phyloP scores from a whole-genome alignment of 2,888 invertebrate genomes.

The Paralinhomoeus sp. region DNA sequence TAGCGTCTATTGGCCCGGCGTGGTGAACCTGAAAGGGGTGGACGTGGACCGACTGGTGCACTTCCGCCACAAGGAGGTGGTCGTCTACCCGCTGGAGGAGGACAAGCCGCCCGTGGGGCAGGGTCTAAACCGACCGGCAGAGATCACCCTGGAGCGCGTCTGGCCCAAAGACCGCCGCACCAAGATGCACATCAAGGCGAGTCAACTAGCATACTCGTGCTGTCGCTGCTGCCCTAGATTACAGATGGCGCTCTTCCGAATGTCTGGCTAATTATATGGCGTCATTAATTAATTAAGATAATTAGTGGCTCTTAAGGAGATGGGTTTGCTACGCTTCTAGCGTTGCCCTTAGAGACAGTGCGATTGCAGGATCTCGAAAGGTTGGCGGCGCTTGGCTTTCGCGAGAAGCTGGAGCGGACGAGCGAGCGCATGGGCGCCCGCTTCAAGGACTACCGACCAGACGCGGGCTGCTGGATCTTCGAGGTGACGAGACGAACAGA shows the following conservation, averaged over 20 bases:
- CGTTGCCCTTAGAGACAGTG: not conserved
- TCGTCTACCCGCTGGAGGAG: constrained; percentile 70
- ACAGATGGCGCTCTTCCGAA: too few species aligned
- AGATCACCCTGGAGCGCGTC: constrained; percentile 65
- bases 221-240: too few species aligned
- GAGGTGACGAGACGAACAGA: constrained; percentile 34
- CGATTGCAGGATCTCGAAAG: constrained; percentile 38
- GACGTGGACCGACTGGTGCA: constrained; percentile 38
- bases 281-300: not conserved
- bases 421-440: constrained; percentile 65
- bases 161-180: constrained; percentile 74
- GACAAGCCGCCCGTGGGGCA: constrained; percentile 64
- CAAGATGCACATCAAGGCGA: constrained; percentile 48
- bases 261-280: too few species aligned
- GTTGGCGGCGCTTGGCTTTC: constrained; percentile 55
- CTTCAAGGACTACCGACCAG: constrained; percentile 72
- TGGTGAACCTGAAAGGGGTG: constrained; percentile 9
- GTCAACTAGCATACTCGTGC: not conserved
- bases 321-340: too few species aligned
- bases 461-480: constrained; percentile 93
- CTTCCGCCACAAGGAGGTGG: constrained; percentile 76
- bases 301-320: not conserved
- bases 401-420: constrained; percentile 54
- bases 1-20: constrained; percentile 30
- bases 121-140: constrained; percentile 41